Base-by-base conservation (phyloP, 2,888 invertebrate genomes). In the Zygothrica quintamaculata region DNA sequence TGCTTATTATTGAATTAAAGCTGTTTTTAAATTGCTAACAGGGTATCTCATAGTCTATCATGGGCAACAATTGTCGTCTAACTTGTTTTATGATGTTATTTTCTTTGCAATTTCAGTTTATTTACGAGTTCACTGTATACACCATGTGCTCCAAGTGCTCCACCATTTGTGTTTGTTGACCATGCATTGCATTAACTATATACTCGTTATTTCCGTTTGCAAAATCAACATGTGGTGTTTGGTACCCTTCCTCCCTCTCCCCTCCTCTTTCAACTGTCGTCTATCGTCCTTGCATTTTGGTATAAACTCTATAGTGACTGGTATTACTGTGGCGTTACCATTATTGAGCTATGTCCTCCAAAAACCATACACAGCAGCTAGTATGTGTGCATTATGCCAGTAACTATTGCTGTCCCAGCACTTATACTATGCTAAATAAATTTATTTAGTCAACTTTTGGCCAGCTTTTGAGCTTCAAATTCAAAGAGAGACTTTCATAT, bases 161-260 rank as follows among this genome's bases (percentile, higher is more conserved):
- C 37, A 39, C 25, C 34, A 18, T 37, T 25, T 67, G 47, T 59
- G 62, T 60, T 62, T 73, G 65, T 58, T 67, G 68, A 61, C 64
- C 65, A 60, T 66, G 56, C 65, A 68, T 64, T 72, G 75, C 75
- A 77, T 82, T 82, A 74, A 71, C 58, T 64, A 55, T 70, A 70
- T 58, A 58, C 25, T 56, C 61, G 69, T 70, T 68, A 84, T 74
- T 81, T 77, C 46, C 69, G 77, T 71, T 66, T 51, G 55, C 59
- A 62, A 79, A 76, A 84, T 79, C 79, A 84, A 80, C 79, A 80
- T 84, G 80, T 79, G 74, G 70, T 58, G 36, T 39, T 56, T 51
- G 47, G 11, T 8, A 33, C 31, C 29, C 29, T 18, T 13, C n/a
- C n/a, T n/a, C n/a, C n/a, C n/a, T n/a, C n/a, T n/a, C 22, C 46